Percentiles rank a stretch among this genome's conserved stretches.
Evolutionary conservation across 2,888 invertebrate genomes (phyloP).

Genomic region (Calliopum simillimum): DNA sequence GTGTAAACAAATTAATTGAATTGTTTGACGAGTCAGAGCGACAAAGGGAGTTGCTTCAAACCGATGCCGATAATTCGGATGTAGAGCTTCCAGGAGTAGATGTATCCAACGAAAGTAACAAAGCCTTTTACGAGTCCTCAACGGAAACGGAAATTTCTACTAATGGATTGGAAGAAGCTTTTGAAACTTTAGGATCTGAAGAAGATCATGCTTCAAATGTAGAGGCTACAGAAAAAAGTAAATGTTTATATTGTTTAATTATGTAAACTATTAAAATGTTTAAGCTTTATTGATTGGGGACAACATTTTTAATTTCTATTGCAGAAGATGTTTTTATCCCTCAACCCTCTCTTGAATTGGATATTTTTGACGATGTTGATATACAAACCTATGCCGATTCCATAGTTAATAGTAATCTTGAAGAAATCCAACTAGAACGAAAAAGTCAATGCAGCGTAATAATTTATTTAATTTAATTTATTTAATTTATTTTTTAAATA

Average conservation of each 20-base stretch:
- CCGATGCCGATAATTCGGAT: too few relatives aligned
- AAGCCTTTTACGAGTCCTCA: too few relatives aligned
- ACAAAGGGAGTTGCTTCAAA: conserved; percentile 39
- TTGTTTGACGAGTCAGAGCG: conserved; percentile 58
- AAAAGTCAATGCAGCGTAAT: conserved; percentile 50
- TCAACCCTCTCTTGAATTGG: not conserved
- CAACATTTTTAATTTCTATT: not conserved
- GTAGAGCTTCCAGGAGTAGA: too few relatives aligned
- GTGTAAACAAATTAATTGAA: conserved; percentile 57
- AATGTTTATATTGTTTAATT: too few relatives aligned
- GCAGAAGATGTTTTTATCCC: not conserved
- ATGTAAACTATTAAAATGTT: too few relatives aligned
- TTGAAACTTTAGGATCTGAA: not conserved
- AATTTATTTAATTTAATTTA: too few relatives aligned
- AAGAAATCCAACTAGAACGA: conserved; percentile 53
- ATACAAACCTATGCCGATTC: conserved; percentile 52
- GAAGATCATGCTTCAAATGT: not conserved
- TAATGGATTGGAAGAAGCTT: conserved; percentile 3
- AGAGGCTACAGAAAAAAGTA: not conserved
- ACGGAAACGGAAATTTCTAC: not conserved
- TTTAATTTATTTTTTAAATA: too few relatives aligned
- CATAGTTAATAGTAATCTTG: conserved; percentile 53
- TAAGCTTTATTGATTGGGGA: too few relatives aligned
- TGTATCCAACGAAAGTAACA: too few relatives aligned
- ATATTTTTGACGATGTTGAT: conserved; percentile 44